phyloP scores from a whole-genome alignment of 2,113 vertebrate species.

The cat (Felis catus) region DNA sequence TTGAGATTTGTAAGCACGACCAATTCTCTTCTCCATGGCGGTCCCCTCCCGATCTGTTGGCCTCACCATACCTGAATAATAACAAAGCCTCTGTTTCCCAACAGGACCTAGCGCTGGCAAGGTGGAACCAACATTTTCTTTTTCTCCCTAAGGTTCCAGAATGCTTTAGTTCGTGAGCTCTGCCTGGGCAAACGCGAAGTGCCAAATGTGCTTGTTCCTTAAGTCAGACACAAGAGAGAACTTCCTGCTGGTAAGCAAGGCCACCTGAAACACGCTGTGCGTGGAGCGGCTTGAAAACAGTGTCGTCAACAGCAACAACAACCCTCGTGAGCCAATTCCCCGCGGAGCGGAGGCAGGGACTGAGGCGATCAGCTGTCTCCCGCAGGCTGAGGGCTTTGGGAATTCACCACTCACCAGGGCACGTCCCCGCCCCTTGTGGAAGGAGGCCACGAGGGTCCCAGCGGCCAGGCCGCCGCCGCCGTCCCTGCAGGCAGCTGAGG shows the following conservation, averaged over 20 bases:
- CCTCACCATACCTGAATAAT: background rate
- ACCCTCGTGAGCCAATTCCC: background rate
- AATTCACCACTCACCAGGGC: background rate
- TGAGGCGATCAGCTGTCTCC: background rate
- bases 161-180: background rate
- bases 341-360: background rate
- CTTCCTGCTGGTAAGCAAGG: background rate
- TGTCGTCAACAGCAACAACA: background rate
- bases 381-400: background rate
- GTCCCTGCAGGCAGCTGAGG: slow-evolving; percentile 15
- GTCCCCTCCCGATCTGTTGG: background rate
- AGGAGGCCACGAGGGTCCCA: background rate
- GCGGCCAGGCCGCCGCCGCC: accelerated
- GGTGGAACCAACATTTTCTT: background rate
- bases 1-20: background rate
- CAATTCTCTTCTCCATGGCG: background rate
- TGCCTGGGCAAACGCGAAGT: background rate
- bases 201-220: background rate
- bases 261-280: background rate
- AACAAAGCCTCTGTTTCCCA: background rate
- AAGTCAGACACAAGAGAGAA: slow-evolving; percentile 49
- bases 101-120: background rate
- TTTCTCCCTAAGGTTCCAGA: background rate
- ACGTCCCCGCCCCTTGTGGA: background rate
- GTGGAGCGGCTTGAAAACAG: background rate